Evolutionary conservation across 2,113 vertebrate species (phyloP).

Genomic region (Psammodynastes pulverulentus): DNA sequence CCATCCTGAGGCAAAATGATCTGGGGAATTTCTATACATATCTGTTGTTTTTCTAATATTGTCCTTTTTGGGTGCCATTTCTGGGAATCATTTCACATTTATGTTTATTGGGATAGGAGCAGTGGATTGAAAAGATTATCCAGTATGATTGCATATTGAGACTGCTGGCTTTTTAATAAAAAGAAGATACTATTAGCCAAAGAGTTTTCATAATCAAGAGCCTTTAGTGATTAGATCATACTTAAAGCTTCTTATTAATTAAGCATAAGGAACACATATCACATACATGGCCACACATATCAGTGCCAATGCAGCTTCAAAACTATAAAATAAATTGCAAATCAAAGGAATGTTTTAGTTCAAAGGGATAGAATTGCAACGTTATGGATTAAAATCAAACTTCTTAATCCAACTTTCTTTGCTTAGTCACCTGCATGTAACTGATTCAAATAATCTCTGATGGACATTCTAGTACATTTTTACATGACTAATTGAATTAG

Average conservation of each 20-base stretch:
- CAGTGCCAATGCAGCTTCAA: slow-evolving; percentile 56
- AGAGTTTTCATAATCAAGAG: slow-evolving; percentile 50
- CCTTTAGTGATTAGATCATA: slow-evolving; percentile 58
- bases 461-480: slow-evolving; percentile 50
- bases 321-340: slow-evolving; percentile 58
- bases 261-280: slow-evolving; percentile 38
- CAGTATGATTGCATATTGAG: slow-evolving; percentile 26
- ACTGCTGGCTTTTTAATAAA: background rate
- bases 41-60: background rate
- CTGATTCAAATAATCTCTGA: slow-evolving; percentile 54
- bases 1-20: background rate
- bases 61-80: background rate
- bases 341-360: slow-evolving; percentile 51
- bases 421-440: slow-evolving; percentile 51
- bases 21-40: background rate
- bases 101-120: background rate
- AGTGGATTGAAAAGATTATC: background rate
- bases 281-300: slow-evolving; percentile 53
- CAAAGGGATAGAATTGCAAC: slow-evolving; percentile 58
- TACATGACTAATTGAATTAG: slow-evolving; percentile 66
- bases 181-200: slow-evolving; percentile 2
- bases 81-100: background rate
- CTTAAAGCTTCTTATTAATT: slow-evolving; percentile 54
- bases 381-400: slow-evolving; percentile 67
- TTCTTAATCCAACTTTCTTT: slow-evolving; percentile 56